Conservation (phyloP, 2,113 vertebrate species). For the Microcebus ravelobensis region DNA sequence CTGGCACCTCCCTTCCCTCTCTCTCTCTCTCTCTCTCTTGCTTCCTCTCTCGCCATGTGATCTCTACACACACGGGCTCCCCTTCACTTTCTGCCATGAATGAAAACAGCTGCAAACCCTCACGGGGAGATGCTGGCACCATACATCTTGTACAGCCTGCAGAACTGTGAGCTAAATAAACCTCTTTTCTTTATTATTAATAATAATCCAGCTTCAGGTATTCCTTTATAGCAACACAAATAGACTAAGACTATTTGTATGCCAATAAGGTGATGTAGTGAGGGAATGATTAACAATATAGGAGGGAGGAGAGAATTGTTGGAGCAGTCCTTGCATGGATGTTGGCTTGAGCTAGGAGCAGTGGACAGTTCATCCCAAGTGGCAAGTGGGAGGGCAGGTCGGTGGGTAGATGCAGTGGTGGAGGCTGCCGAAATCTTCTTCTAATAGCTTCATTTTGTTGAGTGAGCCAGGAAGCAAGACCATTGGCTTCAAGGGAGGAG, state of each 20-base stretch:
- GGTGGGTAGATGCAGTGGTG: background rate
- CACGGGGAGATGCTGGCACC: no score
- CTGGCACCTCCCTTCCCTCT: no score
- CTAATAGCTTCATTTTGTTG: background rate
- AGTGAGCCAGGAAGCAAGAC: background rate
- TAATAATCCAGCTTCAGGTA: no score
- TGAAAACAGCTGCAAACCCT: no score
- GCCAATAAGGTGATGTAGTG: background rate
- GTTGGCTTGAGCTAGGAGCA: background rate
- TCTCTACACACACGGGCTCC: no score
- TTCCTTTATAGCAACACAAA: no score
- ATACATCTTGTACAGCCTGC: no score
- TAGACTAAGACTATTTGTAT: background rate
- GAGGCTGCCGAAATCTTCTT: background rate
- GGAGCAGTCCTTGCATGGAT: background rate
- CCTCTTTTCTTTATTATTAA: no score
- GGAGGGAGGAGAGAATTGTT: background rate
- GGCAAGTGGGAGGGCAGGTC: background rate
- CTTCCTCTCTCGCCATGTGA: no score
- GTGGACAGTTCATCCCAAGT: background rate
- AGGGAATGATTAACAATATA: background rate
- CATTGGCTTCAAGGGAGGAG: background rate
- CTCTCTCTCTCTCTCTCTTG: no score
- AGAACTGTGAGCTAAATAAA: no score
- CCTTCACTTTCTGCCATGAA: no score